Evolutionary conservation across 2,113 vertebrate species (phyloP).

Genomic region (Chaenogobius annularis): DNA sequence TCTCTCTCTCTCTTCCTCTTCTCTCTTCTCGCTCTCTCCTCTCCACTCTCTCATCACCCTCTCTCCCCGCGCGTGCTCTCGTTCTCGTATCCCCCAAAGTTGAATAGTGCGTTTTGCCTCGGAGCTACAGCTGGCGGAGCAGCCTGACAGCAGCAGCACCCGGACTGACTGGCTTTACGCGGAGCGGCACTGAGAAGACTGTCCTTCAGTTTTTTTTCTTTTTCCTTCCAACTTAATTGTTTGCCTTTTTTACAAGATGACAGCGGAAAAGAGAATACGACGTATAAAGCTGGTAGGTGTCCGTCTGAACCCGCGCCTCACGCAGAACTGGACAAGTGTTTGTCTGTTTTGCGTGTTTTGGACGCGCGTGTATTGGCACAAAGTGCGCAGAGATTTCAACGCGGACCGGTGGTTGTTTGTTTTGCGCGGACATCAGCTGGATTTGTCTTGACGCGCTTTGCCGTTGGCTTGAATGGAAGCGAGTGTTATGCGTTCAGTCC

Average conservation of each 20-base stretch:
- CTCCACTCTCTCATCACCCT: no score
- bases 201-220: neutral
- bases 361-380: conserved; percentile 15
- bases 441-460: conserved; percentile 28
- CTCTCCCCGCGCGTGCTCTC: conserved; percentile 14
- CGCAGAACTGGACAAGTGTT: conserved; percentile 23
- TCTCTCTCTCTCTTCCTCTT: no score
- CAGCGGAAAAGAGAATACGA: conserved; percentile 70
- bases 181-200: neutral
- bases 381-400: conserved; percentile 26
- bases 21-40: neutral
- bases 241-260: conserved; percentile 76
- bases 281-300: conserved; percentile 80
- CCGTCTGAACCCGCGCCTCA: conserved; percentile 47
- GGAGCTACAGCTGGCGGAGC: conserved; percentile 56
- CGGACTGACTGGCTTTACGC: conserved; percentile 23
- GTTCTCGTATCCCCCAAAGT: conserved; percentile 61
- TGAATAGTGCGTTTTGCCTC: conserved; percentile 63
- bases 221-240: conserved; percentile 53
- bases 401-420: conserved; percentile 13
- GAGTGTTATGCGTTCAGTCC: conserved; percentile 17
- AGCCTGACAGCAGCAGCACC: conserved; percentile 35
- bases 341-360: conserved; percentile 32
- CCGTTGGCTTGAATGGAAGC: conserved; percentile 26
- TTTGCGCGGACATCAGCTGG: conserved; percentile 5